Base-by-base conservation (phyloP, 2,888 invertebrate species). In the Lamproptera curius region DNA sequence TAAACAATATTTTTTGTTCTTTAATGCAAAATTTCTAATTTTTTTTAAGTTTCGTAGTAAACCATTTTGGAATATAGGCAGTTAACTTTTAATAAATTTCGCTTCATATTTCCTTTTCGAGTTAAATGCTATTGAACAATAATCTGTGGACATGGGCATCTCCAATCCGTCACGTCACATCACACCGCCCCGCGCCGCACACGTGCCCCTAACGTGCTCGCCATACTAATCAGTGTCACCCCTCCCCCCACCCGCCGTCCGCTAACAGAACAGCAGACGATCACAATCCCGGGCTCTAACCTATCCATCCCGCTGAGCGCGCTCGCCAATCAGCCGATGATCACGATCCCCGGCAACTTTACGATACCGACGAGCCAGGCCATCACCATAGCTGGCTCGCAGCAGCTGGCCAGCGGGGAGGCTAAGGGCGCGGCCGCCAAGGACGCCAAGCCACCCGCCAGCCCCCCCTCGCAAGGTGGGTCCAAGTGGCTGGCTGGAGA, bases 261-360 rank as follows among this genome's bases (percentile, higher is more conserved):
- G 67, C 73, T 74, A 73, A 75, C 85, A 86, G 87, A 87, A 64
- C 84, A 82, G 71, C 84, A 91, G 56, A 83, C 90, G 53, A 76
- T 91, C 61, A 89, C 89, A 43, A 90, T 91, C 61, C 91, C 91
- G 48, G 91, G 91, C 68, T 91, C 91, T 64, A 91, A 91, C 76
- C 83, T 91, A 60, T 82, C 89, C 66, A 89, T 91, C 60, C 91
- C 91, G 44, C 62, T 88, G 65, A 80, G 78, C 69, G 84, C 86
- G 57, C 66, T 88, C 66, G 77, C 78, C 53, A 76, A 72, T 59
- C 90, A 89, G 62, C 75, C 79, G 53, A 78, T 90, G 64, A 78
- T 91, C 50, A 86, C 86, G 20, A 89, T 90, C 62, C 90, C 90
- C 43, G 89, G 89, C 34, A 90, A 89, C 59, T 76, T 90, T 50